Conservation (phyloP, 2,888 invertebrate genomes). For the Stenoptilia bipunctidactyla region DNA sequence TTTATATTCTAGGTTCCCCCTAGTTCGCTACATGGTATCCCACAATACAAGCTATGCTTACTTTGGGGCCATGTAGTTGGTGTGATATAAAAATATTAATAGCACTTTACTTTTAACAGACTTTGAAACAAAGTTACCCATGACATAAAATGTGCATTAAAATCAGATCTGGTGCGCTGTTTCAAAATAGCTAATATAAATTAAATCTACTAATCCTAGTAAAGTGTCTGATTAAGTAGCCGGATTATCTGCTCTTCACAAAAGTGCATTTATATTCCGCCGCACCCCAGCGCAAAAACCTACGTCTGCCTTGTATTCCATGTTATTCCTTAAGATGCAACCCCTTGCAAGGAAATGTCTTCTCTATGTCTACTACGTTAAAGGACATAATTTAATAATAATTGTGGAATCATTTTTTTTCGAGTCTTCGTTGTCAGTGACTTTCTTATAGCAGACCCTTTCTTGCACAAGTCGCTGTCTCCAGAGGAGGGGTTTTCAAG, state of each 20-base stretch:
- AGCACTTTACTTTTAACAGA: no score
- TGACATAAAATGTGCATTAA: background rate
- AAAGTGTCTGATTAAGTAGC: background rate
- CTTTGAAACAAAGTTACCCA: no score
- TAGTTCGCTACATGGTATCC: no score
- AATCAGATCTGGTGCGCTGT: background rate
- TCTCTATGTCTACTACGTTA: background rate
- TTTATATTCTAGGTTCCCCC: no score
- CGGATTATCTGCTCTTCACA: background rate
- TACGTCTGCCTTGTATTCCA: background rate
- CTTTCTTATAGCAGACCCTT: background rate
- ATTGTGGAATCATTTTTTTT: background rate
- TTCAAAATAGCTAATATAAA: background rate
- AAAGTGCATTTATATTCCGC: background rate
- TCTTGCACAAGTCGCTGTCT: background rate
- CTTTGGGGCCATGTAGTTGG: no score
- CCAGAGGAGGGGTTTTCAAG: background rate
- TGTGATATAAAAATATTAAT: no score
- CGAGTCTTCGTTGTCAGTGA: background rate
- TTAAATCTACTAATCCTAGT: background rate
- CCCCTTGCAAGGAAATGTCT: background rate
- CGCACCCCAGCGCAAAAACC: background rate
- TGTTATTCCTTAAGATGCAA: background rate
- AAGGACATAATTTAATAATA: background rate
- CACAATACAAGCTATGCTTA: no score